These are phyloP conservation scores for Lerista edwardsae DNA, from an alignment of 2,797 vertebrate genomes.

Conservation along the genomic window DNA sequence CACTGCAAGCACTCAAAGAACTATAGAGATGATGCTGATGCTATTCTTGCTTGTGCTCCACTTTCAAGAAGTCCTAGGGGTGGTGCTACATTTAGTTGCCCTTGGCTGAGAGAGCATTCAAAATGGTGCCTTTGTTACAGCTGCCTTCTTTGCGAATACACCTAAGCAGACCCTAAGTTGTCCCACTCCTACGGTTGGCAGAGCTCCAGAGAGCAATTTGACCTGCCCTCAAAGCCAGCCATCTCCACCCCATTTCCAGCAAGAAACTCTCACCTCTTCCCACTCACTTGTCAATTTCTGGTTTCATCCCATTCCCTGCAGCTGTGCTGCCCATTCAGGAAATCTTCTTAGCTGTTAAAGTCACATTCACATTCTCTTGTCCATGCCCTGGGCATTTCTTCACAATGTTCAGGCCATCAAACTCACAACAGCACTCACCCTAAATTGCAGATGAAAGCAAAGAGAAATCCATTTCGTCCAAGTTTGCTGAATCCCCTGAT, in stretches of 20 bases:
- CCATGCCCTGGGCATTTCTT: neutral
- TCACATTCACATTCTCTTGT: neutral
- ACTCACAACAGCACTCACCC: neutral
- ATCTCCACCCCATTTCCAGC: neutral
- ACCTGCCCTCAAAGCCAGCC: neutral
- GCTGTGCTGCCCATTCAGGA: neutral
- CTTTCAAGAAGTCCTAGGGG: neutral
- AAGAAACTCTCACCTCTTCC: neutral
- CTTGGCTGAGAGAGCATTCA: no score
- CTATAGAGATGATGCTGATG: no score
- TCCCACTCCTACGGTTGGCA: no score
- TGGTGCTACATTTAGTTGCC: no score
- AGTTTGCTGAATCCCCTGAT: no score
- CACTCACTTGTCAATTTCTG: neutral
- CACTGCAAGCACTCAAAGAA: no score
- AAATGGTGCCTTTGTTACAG: no score
- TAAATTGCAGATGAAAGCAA: neutral
- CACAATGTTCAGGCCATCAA: neutral
- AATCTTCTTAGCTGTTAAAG: neutral
- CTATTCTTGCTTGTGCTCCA: no score
- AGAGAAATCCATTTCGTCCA: neutral
- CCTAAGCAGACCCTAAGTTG: no score
- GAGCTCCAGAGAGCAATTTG: neutral
- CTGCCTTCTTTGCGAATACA: no score
- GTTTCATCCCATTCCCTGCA: no score